phyloP scores from a whole-genome alignment of 2,888 invertebrate genomes.

The Drosophila ezoana region DNA sequence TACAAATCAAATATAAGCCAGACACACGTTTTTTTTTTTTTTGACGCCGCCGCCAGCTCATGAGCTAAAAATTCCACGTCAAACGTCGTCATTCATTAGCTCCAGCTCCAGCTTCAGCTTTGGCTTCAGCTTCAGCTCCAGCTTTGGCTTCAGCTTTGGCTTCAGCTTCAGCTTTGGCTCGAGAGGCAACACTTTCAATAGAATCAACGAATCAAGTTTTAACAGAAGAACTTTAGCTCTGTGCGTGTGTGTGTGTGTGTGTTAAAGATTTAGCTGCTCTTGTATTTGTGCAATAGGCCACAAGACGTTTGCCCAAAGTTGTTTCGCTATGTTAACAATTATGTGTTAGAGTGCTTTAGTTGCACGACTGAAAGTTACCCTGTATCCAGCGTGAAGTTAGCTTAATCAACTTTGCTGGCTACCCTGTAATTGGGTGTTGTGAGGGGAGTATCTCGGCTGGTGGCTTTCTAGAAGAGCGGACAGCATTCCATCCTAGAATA shows the following conservation, averaged over 20 bases:
- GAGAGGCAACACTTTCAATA: conserved; percentile 74
- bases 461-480: too few species aligned
- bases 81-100: conserved; percentile 75
- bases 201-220: conserved; percentile 75
- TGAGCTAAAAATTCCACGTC: conserved; percentile 74
- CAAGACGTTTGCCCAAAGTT: conserved; percentile 12
- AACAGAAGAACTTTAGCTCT: conserved; percentile 26
- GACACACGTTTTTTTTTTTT: conserved; percentile 25
- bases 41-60: conserved; percentile 56
- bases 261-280: conserved; percentile 10
- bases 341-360: too few species aligned
- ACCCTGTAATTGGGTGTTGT: too few species aligned
- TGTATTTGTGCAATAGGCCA: conserved; percentile 3
- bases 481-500: too few species aligned
- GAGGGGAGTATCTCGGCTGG: too few species aligned
- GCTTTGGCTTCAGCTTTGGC: conserved; percentile 9
- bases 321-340: neutral
- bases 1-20: conserved; percentile 7
- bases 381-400: neutral
- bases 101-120: conserved; percentile 3
- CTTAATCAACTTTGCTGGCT: too few species aligned
- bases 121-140: conserved; percentile 2
- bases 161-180: conserved; percentile 6
- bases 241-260: neutral
- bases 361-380: neutral